Evolutionary conservation across 2,888 invertebrate genomes (phyloP), one percentile per base, ranked within the genome.

Genomic region (Zelleria hepariella): DNA sequence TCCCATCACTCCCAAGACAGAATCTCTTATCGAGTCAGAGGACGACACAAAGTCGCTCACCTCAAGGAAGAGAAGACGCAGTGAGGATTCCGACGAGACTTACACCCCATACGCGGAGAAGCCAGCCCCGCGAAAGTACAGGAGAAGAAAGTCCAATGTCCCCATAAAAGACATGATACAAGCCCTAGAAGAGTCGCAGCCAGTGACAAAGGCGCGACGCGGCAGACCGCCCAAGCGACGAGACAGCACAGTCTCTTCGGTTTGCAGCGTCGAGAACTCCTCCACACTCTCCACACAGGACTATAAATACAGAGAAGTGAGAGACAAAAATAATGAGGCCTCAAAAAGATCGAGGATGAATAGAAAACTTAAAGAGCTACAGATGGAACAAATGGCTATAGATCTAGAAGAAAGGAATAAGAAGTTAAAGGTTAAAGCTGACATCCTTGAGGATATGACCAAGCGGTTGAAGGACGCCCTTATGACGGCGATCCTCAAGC

Each of bases 311-410:
- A 85, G 93, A 58, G 93, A 94, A 70, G 86, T 93, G 64, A 82
- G 95, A 60, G 93, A 93, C 71, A 94, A 93, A 74, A 95, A 95
- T 78, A 95, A 95, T 73, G 94, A 94, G 78, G 94, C 94, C 52
- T 94, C 94, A 51, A 90, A 94, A 67, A 91, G 92, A 67, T 94
- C 94, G 1, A 85, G 94, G 64, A 91, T 92, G 84, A 94, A 94
- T 69, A 90, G 94, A 65, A 94, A 94, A 78, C 80, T 79, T 70
- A 91, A 86, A 68, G 84, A 81, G 64, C 70, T 85, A 58, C 91
- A 92, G 68, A 91, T 91, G 90, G 78, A 86, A 65, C 77, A 80
- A 58, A 72, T 82, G 63, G 90, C 90, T 1, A 74, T 86, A 24
- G 89, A 91, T 56, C 79, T 94, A 62, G 91, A 92, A 69, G 89